Evolutionary conservation across 1,140 invertebrate species (phyloP).

Genomic region (Apocrypta bakeri): DNA sequence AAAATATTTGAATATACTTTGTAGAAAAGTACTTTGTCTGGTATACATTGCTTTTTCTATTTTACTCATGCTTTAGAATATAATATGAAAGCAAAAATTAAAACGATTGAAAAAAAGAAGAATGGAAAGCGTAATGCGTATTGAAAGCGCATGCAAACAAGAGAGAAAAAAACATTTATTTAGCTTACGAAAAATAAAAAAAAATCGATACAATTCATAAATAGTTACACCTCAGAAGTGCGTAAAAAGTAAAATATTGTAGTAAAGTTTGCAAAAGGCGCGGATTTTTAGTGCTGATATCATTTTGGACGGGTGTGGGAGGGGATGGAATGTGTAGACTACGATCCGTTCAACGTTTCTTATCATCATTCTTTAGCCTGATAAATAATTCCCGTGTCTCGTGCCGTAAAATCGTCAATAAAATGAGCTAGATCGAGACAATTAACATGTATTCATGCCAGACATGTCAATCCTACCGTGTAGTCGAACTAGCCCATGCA

Average conservation of each 20-base stretch:
- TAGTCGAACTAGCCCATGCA: slow-evolving; percentile 13
- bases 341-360: not conserved
- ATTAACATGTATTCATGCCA: slow-evolving; percentile 17
- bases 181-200: slow-evolving; percentile 6
- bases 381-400: not conserved
- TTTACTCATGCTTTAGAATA: slow-evolving; percentile 28
- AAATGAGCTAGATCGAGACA: slow-evolving; percentile 15
- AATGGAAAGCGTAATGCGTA: slow-evolving; percentile 23
- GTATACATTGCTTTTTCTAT: slow-evolving; percentile 16
- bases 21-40: not conserved
- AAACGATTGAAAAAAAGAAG: slow-evolving; percentile 17
- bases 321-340: slow-evolving; percentile 13
- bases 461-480: not conserved
- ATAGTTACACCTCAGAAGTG: slow-evolving; percentile 5
- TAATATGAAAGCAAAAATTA: not conserved
- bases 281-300: too few relatives aligned
- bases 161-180: slow-evolving; percentile 3
- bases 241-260: slow-evolving; percentile 4
- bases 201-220: slow-evolving; percentile 18
- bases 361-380: not conserved
- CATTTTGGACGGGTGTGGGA: too few relatives aligned
- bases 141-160: slow-evolving; percentile 36
- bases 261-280: slow-evolving; percentile 6
- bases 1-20: not conserved
- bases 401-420: not conserved